Evolutionary conservation across 2,888 invertebrate species (phyloP).

Genomic region (Tenthredo scrophulariae): DNA sequence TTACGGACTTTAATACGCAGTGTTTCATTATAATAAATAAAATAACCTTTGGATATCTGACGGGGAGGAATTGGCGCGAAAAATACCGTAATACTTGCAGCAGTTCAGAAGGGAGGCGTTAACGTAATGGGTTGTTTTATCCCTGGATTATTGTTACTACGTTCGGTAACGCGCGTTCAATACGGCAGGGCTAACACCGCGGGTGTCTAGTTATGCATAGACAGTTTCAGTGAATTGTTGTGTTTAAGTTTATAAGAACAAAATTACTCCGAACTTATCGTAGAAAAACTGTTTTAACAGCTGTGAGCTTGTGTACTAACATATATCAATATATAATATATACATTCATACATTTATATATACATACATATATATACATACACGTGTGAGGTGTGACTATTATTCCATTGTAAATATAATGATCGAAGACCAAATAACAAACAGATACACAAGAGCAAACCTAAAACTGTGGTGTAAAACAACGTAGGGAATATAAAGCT

Average conservation of each 20-base stretch:
- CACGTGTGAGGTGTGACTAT: too few species aligned
- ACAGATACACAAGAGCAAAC: not conserved
- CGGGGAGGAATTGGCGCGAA: conserved; percentile 16
- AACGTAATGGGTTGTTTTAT: not conserved
- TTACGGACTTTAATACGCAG: not conserved
- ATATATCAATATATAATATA: too few species aligned
- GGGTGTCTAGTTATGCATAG: not conserved
- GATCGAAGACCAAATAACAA: not conserved
- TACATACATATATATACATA: too few species aligned
- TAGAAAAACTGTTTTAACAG: not conserved
- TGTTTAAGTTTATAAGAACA: not conserved
- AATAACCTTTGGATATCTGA: not conserved
- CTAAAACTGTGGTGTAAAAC: not conserved
- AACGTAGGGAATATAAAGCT: not conserved
- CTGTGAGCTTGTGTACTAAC: not conserved
- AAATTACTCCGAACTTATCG: not conserved
- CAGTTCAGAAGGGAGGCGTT: not conserved
- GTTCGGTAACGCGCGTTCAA: conserved; percentile 16
- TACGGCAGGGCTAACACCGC: not conserved
- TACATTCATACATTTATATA: too few species aligned
- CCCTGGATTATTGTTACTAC: conserved; percentile 4
- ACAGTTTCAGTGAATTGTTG: not conserved
- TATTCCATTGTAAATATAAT: not conserved
- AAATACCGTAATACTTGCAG: not conserved
- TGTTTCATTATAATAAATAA: not conserved